A percentile compares a stretch with the other conserved stretches of the same genome.
Evolutionary conservation across 2,113 vertebrate species (phyloP).

Genomic region (Xiphophorus couchianus): DNA sequence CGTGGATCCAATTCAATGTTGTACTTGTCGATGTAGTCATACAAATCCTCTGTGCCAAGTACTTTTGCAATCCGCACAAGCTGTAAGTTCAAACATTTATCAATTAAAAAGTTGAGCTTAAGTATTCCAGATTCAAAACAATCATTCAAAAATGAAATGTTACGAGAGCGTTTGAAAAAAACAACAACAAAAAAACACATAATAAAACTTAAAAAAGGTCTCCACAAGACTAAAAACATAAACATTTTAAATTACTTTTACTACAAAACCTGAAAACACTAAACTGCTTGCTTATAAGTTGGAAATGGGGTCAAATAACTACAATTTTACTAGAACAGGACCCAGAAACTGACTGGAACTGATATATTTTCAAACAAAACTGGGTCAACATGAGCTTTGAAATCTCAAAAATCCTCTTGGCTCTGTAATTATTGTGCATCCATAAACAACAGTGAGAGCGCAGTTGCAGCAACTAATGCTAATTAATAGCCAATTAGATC

Average conservation of each 20-base stretch:
- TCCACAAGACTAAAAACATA: background rate
- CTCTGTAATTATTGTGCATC: too few species aligned
- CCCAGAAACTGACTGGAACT: background rate
- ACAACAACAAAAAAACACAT: background rate
- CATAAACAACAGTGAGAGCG: background rate
- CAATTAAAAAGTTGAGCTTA: background rate
- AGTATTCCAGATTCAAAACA: background rate
- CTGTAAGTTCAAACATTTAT: constrained; percentile 35
- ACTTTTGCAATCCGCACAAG: constrained; percentile 84
- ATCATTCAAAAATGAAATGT: background rate
- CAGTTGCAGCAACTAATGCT: background rate
- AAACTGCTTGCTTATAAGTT: background rate
- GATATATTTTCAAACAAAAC: background rate
- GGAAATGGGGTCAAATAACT: background rate
- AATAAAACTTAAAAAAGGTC: background rate
- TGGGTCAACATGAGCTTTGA: background rate
- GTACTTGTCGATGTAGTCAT: constrained; percentile 85
- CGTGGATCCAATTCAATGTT: constrained; percentile 84
- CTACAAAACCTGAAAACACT: background rate
- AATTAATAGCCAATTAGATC: background rate
- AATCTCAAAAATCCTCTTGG: background rate
- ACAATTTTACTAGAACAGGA: background rate
- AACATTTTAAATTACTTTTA: background rate
- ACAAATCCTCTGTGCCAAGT: constrained; percentile 82
- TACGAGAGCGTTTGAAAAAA: background rate